Evolutionary conservation across 1,140 invertebrate species (phyloP).

Genomic region (Sitobion miscanthi): DNA sequence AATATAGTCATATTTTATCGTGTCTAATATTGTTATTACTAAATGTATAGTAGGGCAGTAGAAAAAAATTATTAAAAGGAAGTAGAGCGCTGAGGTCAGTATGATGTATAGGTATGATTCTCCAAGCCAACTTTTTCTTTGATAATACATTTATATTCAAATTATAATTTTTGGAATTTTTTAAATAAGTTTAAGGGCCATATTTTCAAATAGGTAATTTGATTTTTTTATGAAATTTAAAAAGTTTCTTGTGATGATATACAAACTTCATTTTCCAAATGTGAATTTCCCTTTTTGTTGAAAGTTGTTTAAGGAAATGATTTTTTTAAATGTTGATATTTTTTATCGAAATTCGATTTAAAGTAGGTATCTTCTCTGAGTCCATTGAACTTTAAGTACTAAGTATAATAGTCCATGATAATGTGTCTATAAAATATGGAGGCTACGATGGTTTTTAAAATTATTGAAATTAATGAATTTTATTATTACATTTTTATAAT

Average conservation of each 20-base stretch:
- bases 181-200: not conserved
- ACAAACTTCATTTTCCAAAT: not conserved
- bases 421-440: not conserved
- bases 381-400: not conserved
- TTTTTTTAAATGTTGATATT: not conserved
- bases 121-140: not conserved
- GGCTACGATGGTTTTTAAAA: not conserved
- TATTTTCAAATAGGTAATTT: not conserved
- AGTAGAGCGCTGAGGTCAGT: not conserved
- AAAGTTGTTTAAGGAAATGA: no score
- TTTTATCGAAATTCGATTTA: not conserved
- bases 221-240: not conserved
- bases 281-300: not conserved
- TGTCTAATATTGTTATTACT: not conserved
- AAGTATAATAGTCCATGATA: not conserved
- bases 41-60: not conserved
- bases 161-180: not conserved
- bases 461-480: not conserved
- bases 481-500: not conserved
- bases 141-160: not conserved
- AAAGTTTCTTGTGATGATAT: not conserved
- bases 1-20: not conserved
- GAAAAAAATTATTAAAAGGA: not conserved
- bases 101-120: not conserved
- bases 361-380: not conserved